These are phyloP conservation scores for Eueremaeus valkanovi DNA, from an alignment of 2,888 invertebrate genomes.

Conservation along the genomic window DNA sequence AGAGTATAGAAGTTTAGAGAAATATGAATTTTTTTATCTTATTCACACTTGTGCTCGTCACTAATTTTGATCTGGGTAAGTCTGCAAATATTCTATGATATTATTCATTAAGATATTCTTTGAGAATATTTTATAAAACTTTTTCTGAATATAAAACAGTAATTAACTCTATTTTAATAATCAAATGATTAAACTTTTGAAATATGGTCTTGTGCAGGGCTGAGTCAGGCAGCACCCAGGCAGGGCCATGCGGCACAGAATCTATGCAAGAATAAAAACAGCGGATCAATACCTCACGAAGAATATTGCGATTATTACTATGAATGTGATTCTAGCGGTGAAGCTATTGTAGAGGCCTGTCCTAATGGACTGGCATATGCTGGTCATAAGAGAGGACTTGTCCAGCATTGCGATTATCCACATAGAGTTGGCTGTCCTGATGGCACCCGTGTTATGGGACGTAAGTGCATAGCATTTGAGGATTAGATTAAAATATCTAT, in stretches of 20 bases:
- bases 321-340: constrained; percentile 74
- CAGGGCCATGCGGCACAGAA: constrained; percentile 40
- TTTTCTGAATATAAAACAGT: not conserved
- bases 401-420: constrained; percentile 48
- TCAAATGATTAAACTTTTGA: no score
- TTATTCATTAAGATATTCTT: not conserved
- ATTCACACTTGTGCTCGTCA: not conserved
- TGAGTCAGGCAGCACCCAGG: no score
- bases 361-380: constrained; percentile 86
- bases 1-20: not conserved
- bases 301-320: constrained; percentile 76
- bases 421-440: constrained; percentile 48
- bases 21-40: constrained; percentile 23
- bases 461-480: constrained; percentile 43
- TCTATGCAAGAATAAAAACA: constrained; percentile 43
- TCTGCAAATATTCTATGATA: not conserved
- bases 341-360: constrained; percentile 78
- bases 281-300: constrained; percentile 47
- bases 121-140: not conserved
- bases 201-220: not conserved
- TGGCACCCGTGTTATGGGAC: constrained; percentile 47
- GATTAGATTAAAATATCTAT: no score
- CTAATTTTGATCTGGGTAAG: constrained; percentile 19
- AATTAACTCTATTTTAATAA: not conserved
- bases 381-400: constrained; percentile 63